Percentiles rank a stretch among this genome's conserved stretches.
These are phyloP conservation scores for Papilio machaon DNA, from an alignment of 1,140 invertebrate species.

Conservation along the genomic window DNA sequence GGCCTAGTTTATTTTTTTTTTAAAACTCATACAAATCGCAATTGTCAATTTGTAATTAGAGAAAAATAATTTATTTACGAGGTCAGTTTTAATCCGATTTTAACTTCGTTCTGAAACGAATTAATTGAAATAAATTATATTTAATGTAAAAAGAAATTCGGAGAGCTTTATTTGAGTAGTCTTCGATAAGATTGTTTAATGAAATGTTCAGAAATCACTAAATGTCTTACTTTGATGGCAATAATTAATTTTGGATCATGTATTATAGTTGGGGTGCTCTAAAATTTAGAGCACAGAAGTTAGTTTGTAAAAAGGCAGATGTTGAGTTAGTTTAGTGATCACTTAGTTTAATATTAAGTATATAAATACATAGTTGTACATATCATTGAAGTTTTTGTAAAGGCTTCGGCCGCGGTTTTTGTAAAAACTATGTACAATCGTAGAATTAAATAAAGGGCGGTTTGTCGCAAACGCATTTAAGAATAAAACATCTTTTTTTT, in stretches of 20 bases:
- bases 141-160: too few species aligned
- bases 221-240: constrained; percentile 58
- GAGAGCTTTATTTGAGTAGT: too few species aligned
- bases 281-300: constrained; percentile 72
- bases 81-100: neutral
- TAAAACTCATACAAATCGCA: too few species aligned
- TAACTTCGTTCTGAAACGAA: too few species aligned
- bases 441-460: constrained; percentile 18
- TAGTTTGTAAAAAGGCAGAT: constrained; percentile 69
- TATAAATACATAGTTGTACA: constrained; percentile 71
- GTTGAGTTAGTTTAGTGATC: constrained; percentile 54
- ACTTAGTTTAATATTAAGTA: constrained; percentile 56
- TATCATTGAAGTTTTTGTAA: constrained; percentile 73
- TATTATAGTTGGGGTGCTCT: constrained; percentile 64
- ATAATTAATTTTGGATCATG: constrained; percentile 51
- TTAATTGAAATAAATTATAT: too few species aligned
- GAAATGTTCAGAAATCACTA: neutral
- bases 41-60: neutral
- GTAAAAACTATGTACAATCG: constrained; percentile 67
- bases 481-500: constrained; percentile 42
- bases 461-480: constrained; percentile 51
- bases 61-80: neutral
- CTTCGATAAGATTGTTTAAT: neutral
- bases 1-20: too few species aligned
- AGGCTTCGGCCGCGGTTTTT: constrained; percentile 53